Conservation (phyloP, 1,140 invertebrate genomes). For the Brevipalpus yothersi region DNA sequence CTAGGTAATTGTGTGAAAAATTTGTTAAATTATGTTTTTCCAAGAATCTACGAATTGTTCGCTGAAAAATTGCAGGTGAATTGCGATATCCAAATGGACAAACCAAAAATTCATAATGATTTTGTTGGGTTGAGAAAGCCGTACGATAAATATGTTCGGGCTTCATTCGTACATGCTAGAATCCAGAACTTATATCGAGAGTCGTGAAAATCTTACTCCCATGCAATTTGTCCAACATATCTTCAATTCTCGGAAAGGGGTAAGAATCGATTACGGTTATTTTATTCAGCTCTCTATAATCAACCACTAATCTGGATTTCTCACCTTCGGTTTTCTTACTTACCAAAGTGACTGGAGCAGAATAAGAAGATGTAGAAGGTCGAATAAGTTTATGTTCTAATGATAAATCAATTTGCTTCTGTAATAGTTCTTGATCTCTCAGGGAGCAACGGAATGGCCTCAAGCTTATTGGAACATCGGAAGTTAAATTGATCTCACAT, state of each 20-base stretch:
- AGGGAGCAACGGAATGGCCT: no score
- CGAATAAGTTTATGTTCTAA: no score
- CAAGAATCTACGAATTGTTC: conserved; percentile 12
- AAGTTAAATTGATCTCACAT: no score
- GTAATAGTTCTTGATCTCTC: no score
- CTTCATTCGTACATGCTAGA: conserved; percentile 2
- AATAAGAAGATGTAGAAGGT: no score
- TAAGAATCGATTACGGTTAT: background rate
- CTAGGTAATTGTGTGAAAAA: conserved; percentile 13
- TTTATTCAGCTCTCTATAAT: background rate
- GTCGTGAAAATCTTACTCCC: conserved; percentile 1
- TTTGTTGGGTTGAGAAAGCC: conserved; percentile 3
- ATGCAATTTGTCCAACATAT: background rate
- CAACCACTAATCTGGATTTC: background rate
- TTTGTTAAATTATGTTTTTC: background rate
- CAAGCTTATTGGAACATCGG: no score
- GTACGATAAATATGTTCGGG: conserved; percentile 11
- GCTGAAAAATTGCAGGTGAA: conserved; percentile 14
- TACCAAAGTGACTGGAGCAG: conserved; percentile 1
- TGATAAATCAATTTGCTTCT: no score
- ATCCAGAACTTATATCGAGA: conserved; percentile 5
- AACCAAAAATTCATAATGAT: conserved; percentile 5
- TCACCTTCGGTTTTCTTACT: conserved; percentile 4
- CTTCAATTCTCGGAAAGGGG: background rate
- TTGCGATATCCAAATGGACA: conserved; percentile 14